Base-by-base conservation (phyloP, 2,888 invertebrate genomes). In the Furcula furcula region DNA sequence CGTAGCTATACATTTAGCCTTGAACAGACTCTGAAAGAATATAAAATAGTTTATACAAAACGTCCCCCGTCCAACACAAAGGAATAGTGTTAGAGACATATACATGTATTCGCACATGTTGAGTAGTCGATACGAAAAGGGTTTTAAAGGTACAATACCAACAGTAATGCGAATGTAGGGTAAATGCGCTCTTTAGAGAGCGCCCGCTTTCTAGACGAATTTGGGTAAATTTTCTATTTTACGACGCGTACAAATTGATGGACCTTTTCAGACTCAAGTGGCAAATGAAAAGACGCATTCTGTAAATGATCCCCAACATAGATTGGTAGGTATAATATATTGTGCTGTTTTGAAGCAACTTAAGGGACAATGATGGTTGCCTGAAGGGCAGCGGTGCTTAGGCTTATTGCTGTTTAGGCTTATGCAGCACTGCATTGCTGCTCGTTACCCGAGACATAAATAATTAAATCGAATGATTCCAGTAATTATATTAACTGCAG, bases 81-180 rank as follows among this genome's bases (percentile, higher is more conserved):
- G 64, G 60, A 67, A 70, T 68, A 75, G 65, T 65, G 58, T 70
- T 71, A 75, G 76, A 73, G 64, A 61, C 63, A 76, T 73, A 67
- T 71, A 73, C 68, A 68, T 72, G 70, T 59, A 14, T 4, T n/a
- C n/a, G n/a, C n/a, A n/a, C 3, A 65, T 55, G 56, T 66, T 59
- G 53, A 51, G 62, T 58, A 57, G 56, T 62, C 65, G 65, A 66
- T 70, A 65, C 60, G 60, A 52, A 69, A 75, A 70, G 70, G 78
- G 72, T 71, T 78, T 77, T 72, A 65, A 70, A 78, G 76, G 79
- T 76, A 79, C 77, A 71, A 74, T 76, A 74, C 69, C 72, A 74
- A 80, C 77, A 78, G 69, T 68, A 65, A 61, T 58, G 57, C 58
- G 64, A 71, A 72, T 65, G 65, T 64, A 50, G 64, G 68, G 61